Evolutionary conservation across 2,888 invertebrate genomes (phyloP), one percentile per base, ranked within the genome.

Genomic region (Apantesis nais): DNA sequence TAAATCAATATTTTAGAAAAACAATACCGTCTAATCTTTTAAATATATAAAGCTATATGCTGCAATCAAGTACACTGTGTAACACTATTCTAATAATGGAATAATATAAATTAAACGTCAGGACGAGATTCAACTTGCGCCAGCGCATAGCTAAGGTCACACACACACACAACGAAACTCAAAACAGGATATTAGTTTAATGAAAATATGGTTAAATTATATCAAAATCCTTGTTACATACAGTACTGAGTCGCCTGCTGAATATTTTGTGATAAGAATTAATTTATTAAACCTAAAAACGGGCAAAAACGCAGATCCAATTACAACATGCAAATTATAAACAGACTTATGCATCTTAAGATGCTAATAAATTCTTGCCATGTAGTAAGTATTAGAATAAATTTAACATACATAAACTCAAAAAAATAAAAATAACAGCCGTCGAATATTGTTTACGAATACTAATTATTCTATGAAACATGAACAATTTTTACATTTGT

Each of bases 61-160:
- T 29, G 44, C 41, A 66, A 52, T 52, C 25, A 41, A 29, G 29
- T 29, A 55, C 58, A 41, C 29, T 11, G 66, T 58, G 34, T 12
- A 41, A 39, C 16, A 63, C 39, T 29, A 52, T 39, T n/a, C n/a
- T 39, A 67, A 37, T 41, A 25, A 14, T 34, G 37, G 12, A 11
- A 16, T 62, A 25, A 62, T 64, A 58, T 67, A 19, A 67, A 65
- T 34, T 29, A 14, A 25, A 39, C 34, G 62, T 48, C 66, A 67
- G 34, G 75, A 73, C 72, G 62, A 79, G 80, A 79, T 79, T 79
- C 72, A 73, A 79, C 70, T 61, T 64, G 73, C 67, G 25, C 39
- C n/a, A 29, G 4, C 44, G 55, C 11, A 9, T 12, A 44, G 62
- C 39, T 60, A n/a, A 52, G 48, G 48, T n/a, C n/a, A 52, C n/a